Conservation (phyloP, 1,140 invertebrate genomes). For the Aricia agestis region DNA sequence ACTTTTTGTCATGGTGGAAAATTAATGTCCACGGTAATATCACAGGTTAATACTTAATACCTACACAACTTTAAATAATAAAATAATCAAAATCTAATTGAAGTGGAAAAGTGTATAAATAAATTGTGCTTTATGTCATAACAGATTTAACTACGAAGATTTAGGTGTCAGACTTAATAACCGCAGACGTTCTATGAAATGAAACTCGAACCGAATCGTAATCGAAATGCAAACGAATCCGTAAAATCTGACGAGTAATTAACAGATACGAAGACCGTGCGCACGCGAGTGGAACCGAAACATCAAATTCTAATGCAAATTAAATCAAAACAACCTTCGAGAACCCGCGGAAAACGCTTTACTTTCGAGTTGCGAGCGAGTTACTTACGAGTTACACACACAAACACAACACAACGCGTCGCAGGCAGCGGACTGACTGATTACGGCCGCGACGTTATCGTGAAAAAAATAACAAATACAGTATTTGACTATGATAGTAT, state of each 20-base stretch:
- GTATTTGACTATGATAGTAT: slow-evolving; percentile 32
- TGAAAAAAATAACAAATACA: slow-evolving; percentile 54
- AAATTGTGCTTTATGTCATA: no score
- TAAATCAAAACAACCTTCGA: slow-evolving; percentile 7
- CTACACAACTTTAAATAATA: no score
- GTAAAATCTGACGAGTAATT: not conserved
- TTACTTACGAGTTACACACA: slow-evolving; percentile 26
- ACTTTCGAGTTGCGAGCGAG: not conserved
- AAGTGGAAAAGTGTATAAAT: no score
- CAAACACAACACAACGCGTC: slow-evolving; percentile 28
- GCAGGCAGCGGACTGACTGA: slow-evolving; percentile 43
- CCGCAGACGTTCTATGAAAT: no score
- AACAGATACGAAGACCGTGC: not conserved
- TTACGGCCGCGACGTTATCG: slow-evolving; percentile 45
- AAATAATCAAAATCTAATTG: no score
- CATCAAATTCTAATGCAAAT: slow-evolving; percentile 4
- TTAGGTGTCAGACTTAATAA: no score
- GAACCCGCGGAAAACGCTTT: not conserved
- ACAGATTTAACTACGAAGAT: no score
- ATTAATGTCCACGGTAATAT: no score
- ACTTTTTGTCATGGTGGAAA: no score
- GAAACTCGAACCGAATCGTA: no score
- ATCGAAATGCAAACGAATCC: not conserved
- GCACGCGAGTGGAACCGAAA: not conserved
- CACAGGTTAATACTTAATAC: no score